phyloP scores from a whole-genome alignment of 2,113 vertebrate genomes.

The Saimiri boliviensis region DNA sequence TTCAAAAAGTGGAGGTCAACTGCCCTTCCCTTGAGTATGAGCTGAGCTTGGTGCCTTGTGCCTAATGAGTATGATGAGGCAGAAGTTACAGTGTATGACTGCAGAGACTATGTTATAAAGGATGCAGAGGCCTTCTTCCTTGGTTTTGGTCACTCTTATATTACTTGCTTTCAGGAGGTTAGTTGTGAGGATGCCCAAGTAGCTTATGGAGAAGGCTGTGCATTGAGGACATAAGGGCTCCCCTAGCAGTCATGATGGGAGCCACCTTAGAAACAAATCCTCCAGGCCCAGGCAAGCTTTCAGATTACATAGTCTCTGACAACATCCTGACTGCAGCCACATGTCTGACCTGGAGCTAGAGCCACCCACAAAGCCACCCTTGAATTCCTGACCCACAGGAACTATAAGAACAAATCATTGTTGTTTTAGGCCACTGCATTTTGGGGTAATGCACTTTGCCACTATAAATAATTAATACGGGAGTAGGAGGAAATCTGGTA shows the following conservation, averaged over 20 bases:
- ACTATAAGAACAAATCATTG: not conserved
- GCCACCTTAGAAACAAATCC: not conserved
- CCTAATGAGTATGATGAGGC: not conserved
- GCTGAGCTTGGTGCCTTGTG: not conserved
- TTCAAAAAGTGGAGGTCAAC: not conserved
- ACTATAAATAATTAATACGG: not conserved
- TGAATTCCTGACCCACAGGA: not conserved
- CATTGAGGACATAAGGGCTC: not conserved
- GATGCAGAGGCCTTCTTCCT: not conserved
- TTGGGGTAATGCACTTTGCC: not conserved
- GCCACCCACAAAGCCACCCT: not conserved
- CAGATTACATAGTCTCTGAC: not conserved
- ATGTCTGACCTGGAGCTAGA: not conserved
- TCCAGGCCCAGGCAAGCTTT: not conserved
- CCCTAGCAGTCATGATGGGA: too few species aligned
- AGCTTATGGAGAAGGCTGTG: not conserved
- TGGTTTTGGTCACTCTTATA: not conserved
- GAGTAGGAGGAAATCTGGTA: not conserved
- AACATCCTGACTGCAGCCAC: not conserved
- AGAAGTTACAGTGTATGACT: not conserved
- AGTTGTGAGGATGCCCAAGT: not conserved
- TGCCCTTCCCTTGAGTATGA: not conserved
- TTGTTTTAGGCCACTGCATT: not conserved
- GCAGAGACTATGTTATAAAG: not conserved
- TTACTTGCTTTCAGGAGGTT: not conserved